Evolutionary conservation across 2,113 vertebrate species (phyloP).

Genomic region (Athene cunicularia): DNA sequence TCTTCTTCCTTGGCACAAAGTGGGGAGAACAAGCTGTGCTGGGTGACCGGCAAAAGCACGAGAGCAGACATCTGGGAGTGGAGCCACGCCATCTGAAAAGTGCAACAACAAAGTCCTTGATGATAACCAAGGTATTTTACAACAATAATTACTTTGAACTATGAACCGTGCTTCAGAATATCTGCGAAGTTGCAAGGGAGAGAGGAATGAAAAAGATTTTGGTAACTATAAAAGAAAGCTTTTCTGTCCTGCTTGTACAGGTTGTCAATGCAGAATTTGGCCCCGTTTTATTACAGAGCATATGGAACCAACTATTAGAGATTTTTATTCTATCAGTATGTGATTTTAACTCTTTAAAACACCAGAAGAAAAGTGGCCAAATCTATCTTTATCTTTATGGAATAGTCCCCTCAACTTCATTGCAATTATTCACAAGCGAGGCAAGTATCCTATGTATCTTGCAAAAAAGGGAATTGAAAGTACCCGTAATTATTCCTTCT

Average conservation of each 20-base stretch:
- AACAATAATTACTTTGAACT: not conserved
- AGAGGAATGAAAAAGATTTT: not conserved
- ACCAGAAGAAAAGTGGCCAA: not conserved
- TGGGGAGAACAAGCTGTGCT: not conserved
- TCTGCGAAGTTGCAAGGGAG: not conserved
- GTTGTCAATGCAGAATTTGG: not conserved
- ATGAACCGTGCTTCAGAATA: not conserved
- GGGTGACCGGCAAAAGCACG: fast-evolving
- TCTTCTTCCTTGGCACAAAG: not conserved
- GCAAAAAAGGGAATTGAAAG: not conserved
- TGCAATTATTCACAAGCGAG: not conserved
- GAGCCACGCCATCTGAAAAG: not conserved
- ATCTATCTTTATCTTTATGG: not conserved
- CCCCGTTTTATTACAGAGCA: not conserved
- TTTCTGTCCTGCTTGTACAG: not conserved
- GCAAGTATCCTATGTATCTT: not conserved
- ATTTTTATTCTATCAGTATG: not conserved
- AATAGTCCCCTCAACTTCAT: not conserved
- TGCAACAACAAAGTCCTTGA: not conserved
- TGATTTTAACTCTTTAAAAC: not conserved
- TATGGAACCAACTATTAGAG: not conserved
- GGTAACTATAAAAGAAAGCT: not conserved
- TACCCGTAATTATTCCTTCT: not conserved
- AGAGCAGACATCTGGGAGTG: not conserved
- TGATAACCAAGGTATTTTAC: constrained; percentile 29